Evolutionary conservation across 2,113 vertebrate species (phyloP).

Genomic region (Crotalus tigris): DNA sequence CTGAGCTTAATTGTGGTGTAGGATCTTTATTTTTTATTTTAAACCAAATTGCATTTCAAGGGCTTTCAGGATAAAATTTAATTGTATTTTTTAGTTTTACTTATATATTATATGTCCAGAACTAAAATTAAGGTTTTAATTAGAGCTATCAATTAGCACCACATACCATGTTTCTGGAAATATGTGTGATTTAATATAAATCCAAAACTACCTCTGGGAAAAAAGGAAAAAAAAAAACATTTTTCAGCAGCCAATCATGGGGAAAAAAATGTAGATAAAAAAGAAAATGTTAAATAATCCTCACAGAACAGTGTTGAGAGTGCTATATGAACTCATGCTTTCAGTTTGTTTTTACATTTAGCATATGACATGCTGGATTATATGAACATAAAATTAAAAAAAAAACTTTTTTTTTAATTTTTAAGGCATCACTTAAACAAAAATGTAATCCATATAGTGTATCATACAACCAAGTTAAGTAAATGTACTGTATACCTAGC

Average conservation of each 20-base stretch:
- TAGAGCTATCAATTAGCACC: background rate
- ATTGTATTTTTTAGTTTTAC: background rate
- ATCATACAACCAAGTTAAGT: background rate
- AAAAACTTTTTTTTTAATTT: too few relatives aligned
- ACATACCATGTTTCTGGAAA: background rate
- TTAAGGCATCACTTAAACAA: background rate
- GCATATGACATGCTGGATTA: background rate
- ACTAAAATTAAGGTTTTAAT: background rate
- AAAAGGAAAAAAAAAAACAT: background rate
- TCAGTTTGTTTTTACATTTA: background rate
- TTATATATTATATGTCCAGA: background rate
- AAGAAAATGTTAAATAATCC: background rate
- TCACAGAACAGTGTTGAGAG: background rate
- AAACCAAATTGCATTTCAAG: background rate
- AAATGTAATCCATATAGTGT: background rate
- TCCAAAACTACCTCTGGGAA: background rate
- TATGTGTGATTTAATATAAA: background rate
- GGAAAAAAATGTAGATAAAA: background rate
- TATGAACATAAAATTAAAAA: background rate
- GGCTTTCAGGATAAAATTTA: background rate
- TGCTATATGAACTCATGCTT: background rate
- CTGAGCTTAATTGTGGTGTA: background rate
- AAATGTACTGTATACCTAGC: background rate
- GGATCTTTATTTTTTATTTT: constrained; percentile 5
- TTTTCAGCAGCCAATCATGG: background rate